Percentiles rank a stretch among this genome's conserved stretches.
Conservation (phyloP, 2,797 vertebrate species). For the Macroramphosus scolopax region DNA sequence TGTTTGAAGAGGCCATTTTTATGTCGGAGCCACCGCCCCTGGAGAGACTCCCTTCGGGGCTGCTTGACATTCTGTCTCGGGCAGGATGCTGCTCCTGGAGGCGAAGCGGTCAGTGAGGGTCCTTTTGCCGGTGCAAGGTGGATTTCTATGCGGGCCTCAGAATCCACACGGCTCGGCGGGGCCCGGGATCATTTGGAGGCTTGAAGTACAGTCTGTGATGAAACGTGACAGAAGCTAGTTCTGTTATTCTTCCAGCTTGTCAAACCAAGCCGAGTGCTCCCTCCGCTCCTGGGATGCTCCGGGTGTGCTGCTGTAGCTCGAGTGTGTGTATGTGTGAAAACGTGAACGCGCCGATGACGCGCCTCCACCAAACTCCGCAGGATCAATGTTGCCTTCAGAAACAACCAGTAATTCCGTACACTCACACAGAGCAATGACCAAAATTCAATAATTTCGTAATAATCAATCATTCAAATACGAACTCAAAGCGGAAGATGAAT, state of each 20-base stretch:
- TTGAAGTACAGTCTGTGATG: conserved; percentile 12
- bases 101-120: conserved; percentile 37
- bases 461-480: not conserved
- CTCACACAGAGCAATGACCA: not conserved
- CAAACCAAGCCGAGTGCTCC: conserved; percentile 34
- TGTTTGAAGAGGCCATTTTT: conserved; percentile 86
- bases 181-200: conserved; percentile 55
- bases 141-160: conserved; percentile 54
- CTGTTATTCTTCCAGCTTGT: conserved; percentile 16
- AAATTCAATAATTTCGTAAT: not conserved
- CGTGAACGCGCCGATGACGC: conserved; percentile 67
- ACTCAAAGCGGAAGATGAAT: accelerated
- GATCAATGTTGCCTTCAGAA: conserved; percentile 62
- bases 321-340: conserved; percentile 25
- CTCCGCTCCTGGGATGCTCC: conserved; percentile 55
- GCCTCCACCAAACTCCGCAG: conserved; percentile 73
- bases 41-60: conserved; percentile 69
- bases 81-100: conserved; percentile 24
- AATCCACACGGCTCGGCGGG: conserved; percentile 41
- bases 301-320: conserved; percentile 37
- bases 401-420: not conserved
- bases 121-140: conserved; percentile 46
- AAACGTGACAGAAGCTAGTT: conserved; percentile 12
- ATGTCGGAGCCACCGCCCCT: conserved; percentile 74
- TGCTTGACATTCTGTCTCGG: conserved; percentile 72